Percentiles rank a stretch among this genome's conserved stretches.
Conservation (phyloP, 2,797 vertebrate species). For the Anabacerthia variegaticeps region DNA sequence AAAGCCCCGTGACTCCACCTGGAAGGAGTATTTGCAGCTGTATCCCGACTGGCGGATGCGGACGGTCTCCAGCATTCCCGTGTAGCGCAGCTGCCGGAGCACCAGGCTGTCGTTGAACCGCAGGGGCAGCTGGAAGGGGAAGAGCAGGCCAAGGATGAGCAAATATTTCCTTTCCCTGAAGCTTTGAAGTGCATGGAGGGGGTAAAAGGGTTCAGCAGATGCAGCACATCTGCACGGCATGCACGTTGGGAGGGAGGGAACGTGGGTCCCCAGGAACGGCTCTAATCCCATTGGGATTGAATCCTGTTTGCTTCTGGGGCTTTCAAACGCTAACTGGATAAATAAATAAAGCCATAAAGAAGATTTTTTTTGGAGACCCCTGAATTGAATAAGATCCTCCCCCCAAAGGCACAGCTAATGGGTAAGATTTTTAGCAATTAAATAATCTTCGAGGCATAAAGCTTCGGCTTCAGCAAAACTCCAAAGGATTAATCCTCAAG, state of each 20-base stretch:
- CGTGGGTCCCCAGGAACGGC: fast-evolving
- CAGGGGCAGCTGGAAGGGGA: slow-evolving; percentile 86
- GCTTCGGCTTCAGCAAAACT: background rate
- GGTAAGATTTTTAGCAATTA: background rate
- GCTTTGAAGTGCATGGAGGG: background rate
- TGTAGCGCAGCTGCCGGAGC: slow-evolving; percentile 95
- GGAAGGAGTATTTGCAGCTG: slow-evolving; percentile 93
- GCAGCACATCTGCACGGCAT: background rate
- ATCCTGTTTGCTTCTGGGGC: background rate
- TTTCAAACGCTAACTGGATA: background rate
- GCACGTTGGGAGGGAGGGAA: background rate
- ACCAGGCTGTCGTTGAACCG: slow-evolving; percentile 92
- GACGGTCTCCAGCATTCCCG: slow-evolving; percentile 98
- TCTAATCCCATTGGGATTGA: background rate
- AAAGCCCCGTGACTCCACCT: slow-evolving; percentile 75
- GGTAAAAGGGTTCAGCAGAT: background rate
- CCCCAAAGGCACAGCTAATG: background rate
- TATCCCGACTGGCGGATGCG: slow-evolving; percentile 96
- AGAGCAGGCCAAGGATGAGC: background rate
- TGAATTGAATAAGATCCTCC: background rate
- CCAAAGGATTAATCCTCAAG: background rate
- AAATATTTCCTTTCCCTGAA: background rate
- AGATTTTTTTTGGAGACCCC: background rate
- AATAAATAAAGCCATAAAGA: background rate
- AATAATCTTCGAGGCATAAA: background rate